Percentiles rank a stretch among this genome's conserved stretches.
phyloP scores from a whole-genome alignment of 2,797 vertebrate species.

The Darevskia nairensis region DNA sequence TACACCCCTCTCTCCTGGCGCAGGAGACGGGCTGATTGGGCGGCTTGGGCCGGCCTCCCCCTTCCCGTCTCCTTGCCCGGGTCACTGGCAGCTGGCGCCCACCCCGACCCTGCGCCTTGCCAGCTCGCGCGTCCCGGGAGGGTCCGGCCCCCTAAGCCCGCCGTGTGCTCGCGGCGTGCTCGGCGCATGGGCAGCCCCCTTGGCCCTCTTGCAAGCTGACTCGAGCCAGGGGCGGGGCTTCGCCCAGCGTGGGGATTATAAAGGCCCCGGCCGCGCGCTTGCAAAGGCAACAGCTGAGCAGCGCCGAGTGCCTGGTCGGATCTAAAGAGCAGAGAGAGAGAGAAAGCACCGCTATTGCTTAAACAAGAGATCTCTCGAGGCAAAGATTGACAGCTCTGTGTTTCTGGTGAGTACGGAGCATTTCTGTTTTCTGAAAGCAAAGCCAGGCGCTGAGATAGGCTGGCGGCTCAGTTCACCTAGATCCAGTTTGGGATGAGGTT shows the following conservation, averaged over 20 bases:
- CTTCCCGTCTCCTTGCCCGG: background rate
- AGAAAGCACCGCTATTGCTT: background rate
- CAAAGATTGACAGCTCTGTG: background rate
- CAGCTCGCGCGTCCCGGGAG: background rate
- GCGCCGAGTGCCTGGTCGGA: rapidly evolving
- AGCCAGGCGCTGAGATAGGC: no score
- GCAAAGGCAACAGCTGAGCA: background rate
- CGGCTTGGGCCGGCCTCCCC: background rate
- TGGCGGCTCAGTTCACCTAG: no score
- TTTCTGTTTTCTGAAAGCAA: background rate
- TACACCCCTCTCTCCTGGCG: background rate
- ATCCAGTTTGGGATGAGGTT: no score
- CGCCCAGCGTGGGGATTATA: background rate
- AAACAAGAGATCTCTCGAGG: background rate
- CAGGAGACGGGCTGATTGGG: background rate
- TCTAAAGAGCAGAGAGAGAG: no score
- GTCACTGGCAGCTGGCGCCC: background rate
- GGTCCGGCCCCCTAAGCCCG: background rate
- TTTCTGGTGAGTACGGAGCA: background rate
- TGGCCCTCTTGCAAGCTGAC: slow-evolving; percentile 13
- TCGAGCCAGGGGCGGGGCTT: slow-evolving; percentile 4
- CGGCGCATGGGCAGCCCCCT: slow-evolving; percentile 35
- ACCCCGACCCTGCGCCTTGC: background rate
- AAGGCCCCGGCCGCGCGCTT: background rate
- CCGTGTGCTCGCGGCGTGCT: slow-evolving; percentile 41